Conservation (phyloP, 1,140 invertebrate genomes). For the Mamestra configurata region DNA sequence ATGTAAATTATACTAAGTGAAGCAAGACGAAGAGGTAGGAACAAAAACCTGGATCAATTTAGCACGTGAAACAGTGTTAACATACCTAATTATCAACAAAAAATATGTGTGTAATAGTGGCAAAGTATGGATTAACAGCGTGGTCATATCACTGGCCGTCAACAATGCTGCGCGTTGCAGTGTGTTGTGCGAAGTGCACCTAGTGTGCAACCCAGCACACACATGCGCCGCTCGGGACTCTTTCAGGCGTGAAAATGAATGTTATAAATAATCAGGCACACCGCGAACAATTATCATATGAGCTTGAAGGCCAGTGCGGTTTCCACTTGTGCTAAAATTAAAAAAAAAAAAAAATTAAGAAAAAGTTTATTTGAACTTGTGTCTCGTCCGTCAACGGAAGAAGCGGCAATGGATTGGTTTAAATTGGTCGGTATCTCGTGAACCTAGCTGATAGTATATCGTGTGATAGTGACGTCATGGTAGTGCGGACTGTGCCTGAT, state of each 20-base stretch:
- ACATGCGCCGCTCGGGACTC: conserved; percentile 59
- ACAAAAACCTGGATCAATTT: not conserved
- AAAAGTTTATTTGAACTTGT: conserved; percentile 53
- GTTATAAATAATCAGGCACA: conserved; percentile 84
- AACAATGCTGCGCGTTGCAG: not conserved
- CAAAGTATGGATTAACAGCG: conserved; percentile 8
- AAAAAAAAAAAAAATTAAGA: conserved; percentile 57
- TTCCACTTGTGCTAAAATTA: conserved; percentile 65
- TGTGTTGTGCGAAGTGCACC: conserved; percentile 38
- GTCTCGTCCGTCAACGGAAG: conserved; percentile 60
- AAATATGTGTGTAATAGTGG: conserved; percentile 10
- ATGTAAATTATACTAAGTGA: not conserved
- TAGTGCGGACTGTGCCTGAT: conserved; percentile 10
- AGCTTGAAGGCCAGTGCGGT: conserved; percentile 74
- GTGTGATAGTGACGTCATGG: conserved; percentile 27
- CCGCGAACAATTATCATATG: conserved; percentile 80
- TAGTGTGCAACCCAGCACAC: conserved; percentile 54
- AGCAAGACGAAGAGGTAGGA: not conserved
- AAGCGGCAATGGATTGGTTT: conserved; percentile 82
- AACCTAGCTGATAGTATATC: conserved; percentile 33
- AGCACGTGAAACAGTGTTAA: not conserved
- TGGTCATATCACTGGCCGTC: conserved; percentile 10
- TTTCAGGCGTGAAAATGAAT: conserved; percentile 86
- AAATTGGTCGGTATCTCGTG: conserved; percentile 84
- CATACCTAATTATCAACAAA: conserved; percentile 2